Base-by-base conservation (phyloP, 2,888 invertebrate species). In the Cataglyphis altisquamis region DNA sequence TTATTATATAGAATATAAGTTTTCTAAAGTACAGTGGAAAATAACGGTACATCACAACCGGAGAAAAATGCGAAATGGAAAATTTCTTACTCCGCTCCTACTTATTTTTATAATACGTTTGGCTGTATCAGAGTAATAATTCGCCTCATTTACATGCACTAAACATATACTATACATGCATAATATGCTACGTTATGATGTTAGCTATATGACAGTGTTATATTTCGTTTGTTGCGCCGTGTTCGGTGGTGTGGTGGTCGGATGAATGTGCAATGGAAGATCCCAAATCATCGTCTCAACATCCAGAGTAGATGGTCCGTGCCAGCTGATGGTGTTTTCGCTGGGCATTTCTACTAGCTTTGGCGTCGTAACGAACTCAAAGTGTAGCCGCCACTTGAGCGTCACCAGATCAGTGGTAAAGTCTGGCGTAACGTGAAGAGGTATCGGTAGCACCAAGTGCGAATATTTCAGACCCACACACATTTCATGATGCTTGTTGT, bases 211-310 rank as follows among this genome's bases (percentile, higher is more conserved):
- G 78, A 93, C 84, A 77, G 93, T 93, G 64, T 87, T 94, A 77
- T 94, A 93, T 91, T 93, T 94, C 10, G 92, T 93, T 86, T 93
- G 93, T 74, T 94, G 94, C 29, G 93, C 92, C 8, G 93, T 93
- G 86, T 94, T 94, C 6, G 94, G 94, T 3, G 94, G 94, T 6
- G 93, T 92, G 29, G 98, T 97, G 8, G 99, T 98, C 0, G 99
- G 98, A 95, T 98, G 98, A 84, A 99, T 97, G 93, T 98, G 98
- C 77, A 99, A 97, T 0, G 99, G 99, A 78, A 99, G 96, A 95
- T 99, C 98, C 99, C 99, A 99, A 18, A 99, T 97, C 98, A 99
- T 99, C 0, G 99, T 99, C 95, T 99, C 99, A 83, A 99, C 99
- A 15, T 98, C 97, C 45, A 99, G 96, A 88, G 97, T 97, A 2